Conservation (phyloP, 2,888 invertebrate species). For the Bimastos eiseni region DNA sequence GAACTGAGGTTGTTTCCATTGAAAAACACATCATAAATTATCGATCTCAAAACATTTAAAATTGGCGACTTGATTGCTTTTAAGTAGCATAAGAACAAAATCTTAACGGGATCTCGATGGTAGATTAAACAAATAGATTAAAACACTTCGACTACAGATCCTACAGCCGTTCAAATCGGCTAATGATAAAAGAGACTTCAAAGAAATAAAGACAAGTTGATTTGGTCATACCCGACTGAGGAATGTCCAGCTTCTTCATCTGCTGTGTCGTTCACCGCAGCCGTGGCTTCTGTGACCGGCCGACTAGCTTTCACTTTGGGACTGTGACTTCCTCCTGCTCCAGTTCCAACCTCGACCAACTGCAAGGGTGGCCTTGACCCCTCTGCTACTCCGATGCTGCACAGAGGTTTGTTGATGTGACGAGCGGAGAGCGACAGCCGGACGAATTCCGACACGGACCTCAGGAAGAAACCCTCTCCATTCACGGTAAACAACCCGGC, state of each 20-base stretch:
- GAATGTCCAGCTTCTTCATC: background rate
- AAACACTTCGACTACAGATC: too few relatives aligned
- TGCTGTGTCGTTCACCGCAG: background rate
- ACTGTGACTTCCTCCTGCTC: background rate
- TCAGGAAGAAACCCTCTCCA: slow-evolving; percentile 89
- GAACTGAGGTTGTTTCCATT: too few relatives aligned
- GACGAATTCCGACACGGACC: slow-evolving; percentile 89
- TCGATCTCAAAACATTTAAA: too few relatives aligned
- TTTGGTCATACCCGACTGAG: background rate
- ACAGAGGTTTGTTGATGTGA: slow-evolving; percentile 49
- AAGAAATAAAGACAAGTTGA: background rate
- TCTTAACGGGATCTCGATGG: too few relatives aligned
- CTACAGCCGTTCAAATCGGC: background rate
- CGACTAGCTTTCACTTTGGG: background rate
- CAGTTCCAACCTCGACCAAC: background rate
- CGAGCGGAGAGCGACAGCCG: slow-evolving; percentile 75
- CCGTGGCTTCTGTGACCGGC: background rate
- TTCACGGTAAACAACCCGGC: slow-evolving; percentile 86
- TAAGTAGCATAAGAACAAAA: too few relatives aligned
- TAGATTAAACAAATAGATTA: too few relatives aligned
- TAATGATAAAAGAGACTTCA: background rate
- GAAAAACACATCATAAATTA: too few relatives aligned
- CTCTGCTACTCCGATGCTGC: slow-evolving; percentile 53
- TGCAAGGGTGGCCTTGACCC: slow-evolving; percentile 47
- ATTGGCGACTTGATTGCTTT: too few relatives aligned